phyloP scores from a whole-genome alignment of 2,797 vertebrate genomes.

The Thaleichthys pacificus region DNA sequence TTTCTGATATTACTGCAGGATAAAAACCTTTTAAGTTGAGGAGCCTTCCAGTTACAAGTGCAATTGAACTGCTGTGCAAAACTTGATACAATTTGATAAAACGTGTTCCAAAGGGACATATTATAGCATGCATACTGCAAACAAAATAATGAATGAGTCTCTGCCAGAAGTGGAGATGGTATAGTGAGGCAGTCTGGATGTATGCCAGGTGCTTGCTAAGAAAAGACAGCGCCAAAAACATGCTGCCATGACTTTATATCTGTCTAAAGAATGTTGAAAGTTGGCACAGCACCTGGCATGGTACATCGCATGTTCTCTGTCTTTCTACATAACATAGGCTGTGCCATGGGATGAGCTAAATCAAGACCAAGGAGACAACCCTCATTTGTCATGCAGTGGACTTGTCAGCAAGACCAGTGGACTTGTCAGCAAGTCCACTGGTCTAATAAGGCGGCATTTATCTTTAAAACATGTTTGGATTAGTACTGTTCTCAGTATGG shows the following conservation, averaged over 20 bases:
- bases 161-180: background rate
- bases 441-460: too few relatives aligned
- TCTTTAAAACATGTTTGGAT: too few relatives aligned
- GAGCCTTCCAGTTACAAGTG: background rate
- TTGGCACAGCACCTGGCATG: constrained; percentile 11
- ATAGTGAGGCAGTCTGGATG: background rate
- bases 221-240: constrained; percentile 20
- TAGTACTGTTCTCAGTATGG: too few relatives aligned
- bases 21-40: background rate
- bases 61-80: background rate
- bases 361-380: background rate
- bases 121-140: background rate
- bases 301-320: constrained; percentile 5
- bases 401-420: too few relatives aligned
- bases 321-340: background rate
- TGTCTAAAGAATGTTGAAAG: constrained; percentile 33
- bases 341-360: background rate
- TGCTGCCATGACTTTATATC: constrained; percentile 23
- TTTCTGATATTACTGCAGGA: background rate
- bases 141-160: background rate
- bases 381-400: too few relatives aligned
- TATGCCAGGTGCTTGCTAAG: background rate
- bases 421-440: too few relatives aligned
- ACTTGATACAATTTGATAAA: background rate
- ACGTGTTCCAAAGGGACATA: background rate